Evolutionary conservation across 2,113 vertebrate genomes (phyloP).

Genomic region (Ascaphus truei): DNA sequence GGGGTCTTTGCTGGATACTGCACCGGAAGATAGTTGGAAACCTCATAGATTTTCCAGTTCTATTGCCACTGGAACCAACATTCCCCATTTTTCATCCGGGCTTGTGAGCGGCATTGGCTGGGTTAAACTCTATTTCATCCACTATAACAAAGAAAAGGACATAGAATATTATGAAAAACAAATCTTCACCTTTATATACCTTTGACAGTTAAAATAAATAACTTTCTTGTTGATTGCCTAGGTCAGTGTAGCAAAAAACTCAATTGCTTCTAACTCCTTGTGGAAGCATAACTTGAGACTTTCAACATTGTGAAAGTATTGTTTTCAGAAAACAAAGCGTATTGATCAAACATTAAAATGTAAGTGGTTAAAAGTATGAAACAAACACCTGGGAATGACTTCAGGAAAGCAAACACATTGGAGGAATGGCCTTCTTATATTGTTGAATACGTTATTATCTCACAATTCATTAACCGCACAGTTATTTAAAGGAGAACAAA

Average conservation of each 20-base stretch:
- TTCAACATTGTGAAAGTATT: background rate
- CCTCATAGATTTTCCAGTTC: too few relatives aligned
- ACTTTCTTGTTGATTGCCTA: background rate
- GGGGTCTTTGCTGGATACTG: too few relatives aligned
- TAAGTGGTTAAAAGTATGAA: background rate
- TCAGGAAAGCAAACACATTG: background rate
- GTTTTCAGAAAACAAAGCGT: background rate
- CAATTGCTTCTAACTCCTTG: conserved; percentile 9
- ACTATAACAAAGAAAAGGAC: background rate
- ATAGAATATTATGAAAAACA: background rate
- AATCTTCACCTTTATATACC: background rate
- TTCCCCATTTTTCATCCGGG: too few relatives aligned
- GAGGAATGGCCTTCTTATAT: background rate
- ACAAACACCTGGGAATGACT: background rate
- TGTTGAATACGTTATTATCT: conserved; percentile 11
- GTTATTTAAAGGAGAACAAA: background rate
- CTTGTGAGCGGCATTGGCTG: too few relatives aligned
- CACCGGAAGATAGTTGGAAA: too few relatives aligned
- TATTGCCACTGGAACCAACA: too few relatives aligned
- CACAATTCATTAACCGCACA: background rate
- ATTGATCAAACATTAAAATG: conserved; percentile 20
- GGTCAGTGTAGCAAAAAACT: background rate
- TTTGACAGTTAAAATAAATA: conserved; percentile 21
- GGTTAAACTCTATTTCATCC: background rate
- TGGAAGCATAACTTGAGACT: conserved; percentile 18